phyloP scores from a whole-genome alignment of 2,113 vertebrate genomes.

The Heterocephalus glaber region DNA sequence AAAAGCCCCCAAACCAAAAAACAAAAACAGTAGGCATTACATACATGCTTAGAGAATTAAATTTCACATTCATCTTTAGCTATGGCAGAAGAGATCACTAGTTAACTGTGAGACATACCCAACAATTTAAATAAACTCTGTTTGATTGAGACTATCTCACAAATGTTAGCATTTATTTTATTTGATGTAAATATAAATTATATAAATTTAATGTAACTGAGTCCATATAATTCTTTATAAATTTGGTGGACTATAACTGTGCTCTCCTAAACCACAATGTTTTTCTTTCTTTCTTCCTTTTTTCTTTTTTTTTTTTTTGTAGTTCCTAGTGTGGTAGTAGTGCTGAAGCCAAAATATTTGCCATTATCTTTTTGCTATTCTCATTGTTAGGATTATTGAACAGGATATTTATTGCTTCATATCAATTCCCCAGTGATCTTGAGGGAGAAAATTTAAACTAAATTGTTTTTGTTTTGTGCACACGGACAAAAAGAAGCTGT shows the following conservation, averaged over 20 bases:
- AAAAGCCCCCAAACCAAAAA: background rate
- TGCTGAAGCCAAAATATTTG: background rate
- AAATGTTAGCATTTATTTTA: background rate
- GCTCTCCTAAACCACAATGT: background rate
- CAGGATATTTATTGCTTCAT: background rate
- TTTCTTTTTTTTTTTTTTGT: too few relatives aligned
- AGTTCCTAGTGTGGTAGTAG: background rate
- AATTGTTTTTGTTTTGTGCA: background rate
- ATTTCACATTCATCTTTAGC: background rate
- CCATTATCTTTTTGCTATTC: background rate
- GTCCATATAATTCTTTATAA: background rate
- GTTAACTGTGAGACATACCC: background rate
- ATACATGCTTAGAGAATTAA: background rate
- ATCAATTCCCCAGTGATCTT: background rate
- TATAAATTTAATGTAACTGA: background rate
- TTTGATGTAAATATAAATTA: background rate
- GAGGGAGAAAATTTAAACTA: constrained; percentile 12
- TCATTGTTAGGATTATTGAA: background rate
- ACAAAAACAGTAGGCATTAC: background rate
- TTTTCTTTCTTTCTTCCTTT: too few relatives aligned
- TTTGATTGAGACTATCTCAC: too few relatives aligned
- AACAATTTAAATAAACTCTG: background rate
- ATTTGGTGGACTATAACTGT: background rate
- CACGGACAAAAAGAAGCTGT: background rate
- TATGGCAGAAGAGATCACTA: background rate